Base-by-base conservation (phyloP, 2,888 invertebrate species). In the Tyria jacobaeae region DNA sequence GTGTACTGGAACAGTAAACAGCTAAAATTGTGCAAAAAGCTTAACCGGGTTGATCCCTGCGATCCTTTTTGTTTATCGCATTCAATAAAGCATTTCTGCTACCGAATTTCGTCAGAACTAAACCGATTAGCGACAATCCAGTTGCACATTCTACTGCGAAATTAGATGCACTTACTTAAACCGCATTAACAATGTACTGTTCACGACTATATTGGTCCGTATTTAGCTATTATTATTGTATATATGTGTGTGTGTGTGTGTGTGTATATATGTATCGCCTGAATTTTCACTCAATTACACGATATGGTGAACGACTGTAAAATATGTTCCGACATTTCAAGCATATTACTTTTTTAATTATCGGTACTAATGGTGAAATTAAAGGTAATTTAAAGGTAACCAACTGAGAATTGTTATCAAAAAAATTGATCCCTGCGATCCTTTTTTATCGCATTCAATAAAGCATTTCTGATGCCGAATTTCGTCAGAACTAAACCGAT, bases 401-500 rank as follows among this genome's bases (percentile, higher is more conserved):
- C n/a, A n/a, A n/a, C n/a, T n/a, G n/a, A n/a, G n/a, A n/a, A n/a
- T n/a, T n/a, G n/a, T n/a, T n/a, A n/a, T n/a, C n/a, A n/a, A n/a
- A n/a, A n/a, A n/a, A n/a, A n/a, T 59, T 62, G 72, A 65, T 59
- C 44, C 55, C 64, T 68, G 59, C 55, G 60, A 15, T 31, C 31
- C 31, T n/a, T 15, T 54, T 63, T 69, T 69, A 71, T 70, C 56
- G 65, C 66, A 56, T 69, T 62, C 66, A 70, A 66, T 69, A 63
- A 69, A 78, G 62, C 62, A 64, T 59, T 70, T 68, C 68, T 68
- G 73, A 55, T 68, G 70, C 66, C 51, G 69, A 76, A 73, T 73
- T 75, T 74, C 48, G 68, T 54, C 66, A 56, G 64, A 66, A 75
- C 71, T 83, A 82, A 83, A 75, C 77, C 77, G 79, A 82, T 83